A percentile compares a stretch with the other conserved stretches of the same genome.
phyloP scores from a whole-genome alignment of 2,888 invertebrate species.

The Dicranocentrus wangi region DNA sequence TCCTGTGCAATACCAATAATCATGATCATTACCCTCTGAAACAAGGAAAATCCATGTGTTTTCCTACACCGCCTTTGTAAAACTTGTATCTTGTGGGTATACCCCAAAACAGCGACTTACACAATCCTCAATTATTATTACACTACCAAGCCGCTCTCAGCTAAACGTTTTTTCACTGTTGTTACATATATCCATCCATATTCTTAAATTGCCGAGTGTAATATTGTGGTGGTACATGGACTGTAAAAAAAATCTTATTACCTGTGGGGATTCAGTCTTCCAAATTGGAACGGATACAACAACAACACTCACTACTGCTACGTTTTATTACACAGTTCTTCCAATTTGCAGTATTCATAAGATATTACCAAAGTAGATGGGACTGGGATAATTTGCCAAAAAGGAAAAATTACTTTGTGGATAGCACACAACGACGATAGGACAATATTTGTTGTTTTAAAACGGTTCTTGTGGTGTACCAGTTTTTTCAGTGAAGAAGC shows the following conservation, averaged over 20 bases:
- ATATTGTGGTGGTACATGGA: neutral
- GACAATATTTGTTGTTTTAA: no score
- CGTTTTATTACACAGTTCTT: slow-evolving; percentile 7
- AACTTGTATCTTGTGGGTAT: neutral
- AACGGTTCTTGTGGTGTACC: no score
- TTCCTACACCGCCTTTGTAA: slow-evolving; percentile 18
- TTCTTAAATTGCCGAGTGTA: no score
- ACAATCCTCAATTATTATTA: slow-evolving; percentile 35
- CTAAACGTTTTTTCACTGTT: no score
- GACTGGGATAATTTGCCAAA: no score
- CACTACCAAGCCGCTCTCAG: no score
- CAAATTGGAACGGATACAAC: slow-evolving; percentile 33
- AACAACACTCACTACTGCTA: no score
- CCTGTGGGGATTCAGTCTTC: neutral
- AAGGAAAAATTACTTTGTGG: no score
- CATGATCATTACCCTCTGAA: slow-evolving; percentile 45
- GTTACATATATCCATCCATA: no score
- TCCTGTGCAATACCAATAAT: slow-evolving; percentile 62
- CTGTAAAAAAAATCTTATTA: neutral
- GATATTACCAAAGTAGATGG: no score
- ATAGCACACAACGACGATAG: no score
- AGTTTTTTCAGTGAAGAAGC: no score
- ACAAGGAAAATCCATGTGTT: slow-evolving; percentile 30
- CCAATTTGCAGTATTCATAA: slow-evolving; percentile 39
- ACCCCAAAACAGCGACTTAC: neutral